Conservation (phyloP, 2,113 vertebrate genomes). For the Lagopus leucura region DNA sequence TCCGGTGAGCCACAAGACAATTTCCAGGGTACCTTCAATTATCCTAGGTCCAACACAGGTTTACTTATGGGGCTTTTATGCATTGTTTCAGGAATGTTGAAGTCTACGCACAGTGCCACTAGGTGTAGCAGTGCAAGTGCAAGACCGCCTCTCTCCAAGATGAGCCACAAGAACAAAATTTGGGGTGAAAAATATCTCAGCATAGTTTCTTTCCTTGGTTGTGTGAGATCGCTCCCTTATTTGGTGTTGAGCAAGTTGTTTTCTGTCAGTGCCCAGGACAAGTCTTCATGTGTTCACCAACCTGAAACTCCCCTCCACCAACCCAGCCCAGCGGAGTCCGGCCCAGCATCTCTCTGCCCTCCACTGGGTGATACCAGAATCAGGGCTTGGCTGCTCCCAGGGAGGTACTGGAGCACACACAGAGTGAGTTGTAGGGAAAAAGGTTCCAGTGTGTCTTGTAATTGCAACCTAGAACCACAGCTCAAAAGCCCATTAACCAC, state of each 20-base stretch:
- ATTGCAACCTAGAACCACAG: neutral
- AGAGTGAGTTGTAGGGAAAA: neutral
- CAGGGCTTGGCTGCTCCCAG: neutral
- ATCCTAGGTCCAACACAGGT: neutral
- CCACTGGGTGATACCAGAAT: neutral
- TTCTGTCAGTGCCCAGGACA: neutral
- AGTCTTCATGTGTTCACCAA: neutral
- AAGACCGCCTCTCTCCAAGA: neutral
- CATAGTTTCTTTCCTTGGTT: neutral
- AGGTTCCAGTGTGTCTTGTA: neutral
- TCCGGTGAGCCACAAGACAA: neutral
- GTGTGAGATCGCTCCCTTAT: neutral
- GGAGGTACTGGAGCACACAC: neutral
- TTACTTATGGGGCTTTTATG: neutral
- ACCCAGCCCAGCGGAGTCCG: neutral
- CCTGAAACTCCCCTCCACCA: neutral
- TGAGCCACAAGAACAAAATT: neutral
- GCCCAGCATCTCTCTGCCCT: neutral
- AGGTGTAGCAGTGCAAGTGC: rapidly evolving
- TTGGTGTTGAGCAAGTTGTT: neutral
- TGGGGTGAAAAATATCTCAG: neutral
- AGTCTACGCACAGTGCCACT: rapidly evolving
- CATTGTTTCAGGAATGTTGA: neutral
- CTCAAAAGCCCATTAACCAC: neutral
- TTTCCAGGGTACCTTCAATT: neutral